Evolutionary conservation across 2,888 invertebrate genomes (phyloP), one percentile per base, ranked within the genome.

Genomic region (Lasioglossum pauxillum): DNA sequence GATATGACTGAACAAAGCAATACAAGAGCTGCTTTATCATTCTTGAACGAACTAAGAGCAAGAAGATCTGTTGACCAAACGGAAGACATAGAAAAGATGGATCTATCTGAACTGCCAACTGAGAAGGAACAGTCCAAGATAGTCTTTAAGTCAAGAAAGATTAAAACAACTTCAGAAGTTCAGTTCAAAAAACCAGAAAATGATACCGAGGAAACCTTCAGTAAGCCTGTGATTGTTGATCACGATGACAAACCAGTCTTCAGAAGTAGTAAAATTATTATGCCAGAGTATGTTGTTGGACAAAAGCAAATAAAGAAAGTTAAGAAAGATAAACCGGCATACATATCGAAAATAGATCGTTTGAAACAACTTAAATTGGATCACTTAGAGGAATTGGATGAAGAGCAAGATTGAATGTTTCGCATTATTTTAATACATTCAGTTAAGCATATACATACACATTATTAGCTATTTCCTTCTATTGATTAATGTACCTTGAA

Each of bases 211-310:
- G 73, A 79, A 5, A 67, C 57, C 0, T 38, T 86, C 27, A 74
- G 71, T 23, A 27, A 84, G 10, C 38, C 85, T 10, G 83, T 88
- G 12, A 75, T 91, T 41, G 57, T 87, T 14, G 90, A 93, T 31
- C 85, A 89, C 2, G 92, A 95, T n/a, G 92, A 93, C 44, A 96
- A 96, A 85, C 95, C 96, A 8, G 95, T 96, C 77, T 97, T 97
- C 91, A 96, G 96, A 92, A 97, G 96, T 85, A 97, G 97, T 81
- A 98, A 97, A 95, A 93, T 98, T 72, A 95, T 98, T 0, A 97
- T 98, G 97, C 98, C 98, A 0, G 98, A 98, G 92, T 98, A 98
- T 96, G 96, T 98, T 27, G 96, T 98, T 82, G 98, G 98, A 0
- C 96, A 96, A 89, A 96, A 96, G 90, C 95, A 95, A 75, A 96